Evolutionary conservation across 2,113 vertebrate species (phyloP).

Genomic region (Papio anubis): DNA sequence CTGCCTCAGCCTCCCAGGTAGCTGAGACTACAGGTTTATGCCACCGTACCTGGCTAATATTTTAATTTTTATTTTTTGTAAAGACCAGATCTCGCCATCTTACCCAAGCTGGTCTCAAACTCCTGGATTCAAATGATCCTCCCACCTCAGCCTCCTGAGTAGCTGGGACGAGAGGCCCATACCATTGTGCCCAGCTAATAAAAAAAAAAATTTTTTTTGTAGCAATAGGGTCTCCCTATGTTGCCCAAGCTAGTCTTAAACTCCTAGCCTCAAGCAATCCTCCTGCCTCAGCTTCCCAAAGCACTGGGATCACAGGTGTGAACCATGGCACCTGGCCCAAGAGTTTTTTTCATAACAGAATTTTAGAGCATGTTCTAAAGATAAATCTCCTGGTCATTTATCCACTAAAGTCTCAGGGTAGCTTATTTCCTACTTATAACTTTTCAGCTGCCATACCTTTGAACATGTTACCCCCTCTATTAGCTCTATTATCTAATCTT

Average conservation of each 20-base stretch:
- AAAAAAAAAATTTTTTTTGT: accelerated
- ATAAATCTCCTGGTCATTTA: neutral
- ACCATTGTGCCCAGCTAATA: neutral
- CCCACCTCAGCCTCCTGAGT: neutral
- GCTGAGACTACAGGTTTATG: neutral
- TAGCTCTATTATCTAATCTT: neutral
- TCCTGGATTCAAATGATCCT: neutral
- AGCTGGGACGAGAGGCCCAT: neutral
- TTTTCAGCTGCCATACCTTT: constrained; percentile 4
- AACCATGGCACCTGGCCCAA: neutral
- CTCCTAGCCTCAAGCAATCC: neutral
- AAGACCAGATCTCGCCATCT: no score
- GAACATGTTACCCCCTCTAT: neutral
- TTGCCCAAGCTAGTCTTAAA: neutral
- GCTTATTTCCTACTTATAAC: neutral
- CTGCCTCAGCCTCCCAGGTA: neutral
- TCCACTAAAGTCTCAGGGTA: neutral
- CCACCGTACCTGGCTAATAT: neutral
- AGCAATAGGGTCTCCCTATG: neutral
- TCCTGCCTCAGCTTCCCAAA: neutral
- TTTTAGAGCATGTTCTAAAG: neutral
- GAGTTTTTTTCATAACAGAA: neutral
- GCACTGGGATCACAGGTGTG: neutral
- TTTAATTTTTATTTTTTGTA: no score
- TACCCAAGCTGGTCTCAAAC: neutral